Percentiles rank a stretch among this genome's conserved stretches.
Conservation (phyloP, 2,797 vertebrate genomes). For the Bradypus variegatus region DNA sequence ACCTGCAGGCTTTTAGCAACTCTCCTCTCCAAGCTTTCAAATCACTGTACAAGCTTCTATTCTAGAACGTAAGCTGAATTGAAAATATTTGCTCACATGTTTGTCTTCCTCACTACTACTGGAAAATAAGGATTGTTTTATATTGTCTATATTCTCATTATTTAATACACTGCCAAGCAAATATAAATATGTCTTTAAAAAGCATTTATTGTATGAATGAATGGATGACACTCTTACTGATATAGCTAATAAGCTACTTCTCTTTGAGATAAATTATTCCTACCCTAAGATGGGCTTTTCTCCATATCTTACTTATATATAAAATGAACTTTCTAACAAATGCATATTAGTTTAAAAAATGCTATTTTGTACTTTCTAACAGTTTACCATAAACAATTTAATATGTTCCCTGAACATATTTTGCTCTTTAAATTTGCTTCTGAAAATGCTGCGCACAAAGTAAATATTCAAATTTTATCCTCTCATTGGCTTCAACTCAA, state of each 20-base stretch:
- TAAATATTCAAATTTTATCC: not conserved
- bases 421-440: slow-evolving; percentile 12
- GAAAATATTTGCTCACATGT: not conserved
- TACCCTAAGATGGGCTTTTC: not conserved
- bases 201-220: not conserved
- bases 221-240: not conserved
- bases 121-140: not conserved
- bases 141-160: not conserved
- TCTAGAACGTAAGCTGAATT: not conserved
- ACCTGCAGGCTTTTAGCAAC: not conserved
- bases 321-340: slow-evolving; percentile 4
- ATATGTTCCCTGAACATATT: not conserved
- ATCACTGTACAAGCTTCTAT: not conserved
- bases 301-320: not conserved
- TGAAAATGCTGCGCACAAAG: not conserved
- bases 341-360: not conserved
- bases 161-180: not conserved
- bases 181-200: not conserved
- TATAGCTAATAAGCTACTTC: not conserved
- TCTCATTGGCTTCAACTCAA: not conserved
- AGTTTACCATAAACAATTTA: not conserved
- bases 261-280: not conserved
- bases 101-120: not conserved
- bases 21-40: not conserved
- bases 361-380: not conserved